Evolutionary conservation across 2,888 invertebrate genomes (phyloP).

Genomic region (Ecliptopera silaceata): DNA sequence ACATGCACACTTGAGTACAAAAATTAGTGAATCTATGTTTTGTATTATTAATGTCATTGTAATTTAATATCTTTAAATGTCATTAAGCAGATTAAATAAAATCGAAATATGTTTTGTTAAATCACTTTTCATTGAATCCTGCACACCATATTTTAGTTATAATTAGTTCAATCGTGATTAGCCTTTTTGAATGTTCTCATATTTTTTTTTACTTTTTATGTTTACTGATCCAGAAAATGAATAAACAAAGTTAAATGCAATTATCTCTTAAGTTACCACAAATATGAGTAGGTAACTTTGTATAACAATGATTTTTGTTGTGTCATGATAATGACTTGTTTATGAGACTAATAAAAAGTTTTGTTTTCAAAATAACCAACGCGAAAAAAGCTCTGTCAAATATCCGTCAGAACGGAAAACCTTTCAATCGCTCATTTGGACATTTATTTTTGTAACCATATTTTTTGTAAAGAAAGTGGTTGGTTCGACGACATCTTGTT

Average conservation of each 20-base stretch:
- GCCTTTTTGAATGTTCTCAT: slow-evolving; percentile 4
- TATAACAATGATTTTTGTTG: neutral
- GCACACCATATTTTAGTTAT: slow-evolving; percentile 2
- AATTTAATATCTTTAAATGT: slow-evolving; percentile 52
- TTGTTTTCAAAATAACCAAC: slow-evolving; percentile 17
- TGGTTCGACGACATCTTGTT: slow-evolving; percentile 9
- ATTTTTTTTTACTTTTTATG: slow-evolving; percentile 4
- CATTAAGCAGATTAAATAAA: slow-evolving; percentile 65
- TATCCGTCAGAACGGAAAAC: slow-evolving; percentile 44
- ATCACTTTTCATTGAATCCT: slow-evolving; percentile 47
- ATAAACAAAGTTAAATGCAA: no score
- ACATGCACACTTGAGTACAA: slow-evolving; percentile 78
- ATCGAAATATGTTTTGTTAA: slow-evolving; percentile 74
- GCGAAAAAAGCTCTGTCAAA: slow-evolving; percentile 19
- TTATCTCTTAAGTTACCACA: no score
- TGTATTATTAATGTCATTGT: slow-evolving; percentile 47
- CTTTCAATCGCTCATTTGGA: slow-evolving; percentile 49
- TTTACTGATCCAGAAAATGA: no score
- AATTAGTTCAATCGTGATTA: slow-evolving; percentile 1
- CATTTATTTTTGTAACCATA: slow-evolving; percentile 49
- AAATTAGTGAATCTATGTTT: slow-evolving; percentile 53
- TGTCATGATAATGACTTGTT: no score
- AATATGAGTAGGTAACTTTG: no score
- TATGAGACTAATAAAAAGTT: slow-evolving; percentile 15
- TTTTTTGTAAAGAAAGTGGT: slow-evolving; percentile 48